Conservation (phyloP, 2,797 vertebrate genomes). For the Esox lucius region DNA sequence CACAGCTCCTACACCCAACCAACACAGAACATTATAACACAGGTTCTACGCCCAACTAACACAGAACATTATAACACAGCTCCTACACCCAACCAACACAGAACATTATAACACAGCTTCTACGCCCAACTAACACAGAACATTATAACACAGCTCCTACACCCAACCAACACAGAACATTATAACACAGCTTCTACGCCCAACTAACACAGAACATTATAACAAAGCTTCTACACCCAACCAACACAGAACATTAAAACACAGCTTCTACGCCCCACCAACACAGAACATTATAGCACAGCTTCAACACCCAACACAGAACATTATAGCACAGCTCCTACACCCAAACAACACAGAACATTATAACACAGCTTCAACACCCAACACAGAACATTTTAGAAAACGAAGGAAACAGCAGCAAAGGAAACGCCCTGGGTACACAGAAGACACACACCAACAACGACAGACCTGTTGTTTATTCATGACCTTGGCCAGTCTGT, state of each 20-base stretch:
- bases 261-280: not conserved
- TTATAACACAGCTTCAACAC: not conserved
- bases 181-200: no score
- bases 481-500: slow-evolving; percentile 92
- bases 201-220: not conserved
- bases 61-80: not conserved
- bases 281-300: not conserved
- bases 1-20: no score
- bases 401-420: not conserved
- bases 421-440: not conserved
- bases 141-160: no score
- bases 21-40: no score
- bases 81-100: not conserved
- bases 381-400: no score
- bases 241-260: not conserved
- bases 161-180: not conserved
- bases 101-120: not conserved
- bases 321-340: slow-evolving; percentile 81
- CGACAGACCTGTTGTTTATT: slow-evolving; percentile 82
- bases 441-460: not conserved
- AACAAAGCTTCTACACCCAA: no score
- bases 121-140: no score
- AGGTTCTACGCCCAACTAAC: not conserved
- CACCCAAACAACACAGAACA: not conserved
- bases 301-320: no score